Evolutionary conservation across 2,797 vertebrate genomes (phyloP).

Genomic region (Halcyon smyrnensis): DNA sequence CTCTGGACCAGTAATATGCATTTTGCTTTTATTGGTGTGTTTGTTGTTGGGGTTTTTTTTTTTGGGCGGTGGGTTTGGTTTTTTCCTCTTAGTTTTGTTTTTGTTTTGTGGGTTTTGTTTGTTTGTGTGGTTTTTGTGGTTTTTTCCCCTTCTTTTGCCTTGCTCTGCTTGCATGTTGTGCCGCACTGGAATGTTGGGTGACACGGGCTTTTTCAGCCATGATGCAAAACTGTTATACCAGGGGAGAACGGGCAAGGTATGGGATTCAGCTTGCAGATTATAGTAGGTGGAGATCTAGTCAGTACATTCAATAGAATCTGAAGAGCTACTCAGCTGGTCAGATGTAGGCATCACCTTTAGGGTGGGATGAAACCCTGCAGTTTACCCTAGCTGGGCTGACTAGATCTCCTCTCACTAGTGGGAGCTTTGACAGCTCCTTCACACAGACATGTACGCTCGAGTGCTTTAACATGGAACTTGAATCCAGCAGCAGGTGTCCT

Average conservation of each 20-base stretch:
- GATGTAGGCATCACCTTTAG: not conserved
- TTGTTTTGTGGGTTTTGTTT: too few species aligned
- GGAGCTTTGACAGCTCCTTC: not conserved
- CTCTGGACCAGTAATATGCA: rapidly evolving
- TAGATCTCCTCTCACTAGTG: not conserved
- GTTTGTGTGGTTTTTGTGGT: too few species aligned
- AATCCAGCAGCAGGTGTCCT: not conserved
- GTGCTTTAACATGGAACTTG: not conserved
- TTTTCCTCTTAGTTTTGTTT: too few species aligned
- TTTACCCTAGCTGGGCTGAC: not conserved
- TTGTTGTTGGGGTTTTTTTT: too few species aligned
- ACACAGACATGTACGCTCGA: rapidly evolving
- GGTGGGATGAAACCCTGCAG: not conserved
- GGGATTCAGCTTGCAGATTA: not conserved
- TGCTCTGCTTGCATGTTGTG: not conserved
- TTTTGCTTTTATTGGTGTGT: not conserved
- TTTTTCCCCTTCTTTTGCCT: not conserved
- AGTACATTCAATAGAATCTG: not conserved
- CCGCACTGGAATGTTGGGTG: not conserved
- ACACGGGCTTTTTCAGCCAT: not conserved
- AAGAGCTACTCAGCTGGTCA: not conserved
- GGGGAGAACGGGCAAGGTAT: not conserved
- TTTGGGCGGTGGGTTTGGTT: too few species aligned
- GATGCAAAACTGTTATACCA: not conserved
- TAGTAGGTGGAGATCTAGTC: not conserved